These are phyloP conservation scores for Hofmannophila pseudospretella DNA, from an alignment of 2,888 invertebrate genomes.

Conservation along the genomic window DNA sequence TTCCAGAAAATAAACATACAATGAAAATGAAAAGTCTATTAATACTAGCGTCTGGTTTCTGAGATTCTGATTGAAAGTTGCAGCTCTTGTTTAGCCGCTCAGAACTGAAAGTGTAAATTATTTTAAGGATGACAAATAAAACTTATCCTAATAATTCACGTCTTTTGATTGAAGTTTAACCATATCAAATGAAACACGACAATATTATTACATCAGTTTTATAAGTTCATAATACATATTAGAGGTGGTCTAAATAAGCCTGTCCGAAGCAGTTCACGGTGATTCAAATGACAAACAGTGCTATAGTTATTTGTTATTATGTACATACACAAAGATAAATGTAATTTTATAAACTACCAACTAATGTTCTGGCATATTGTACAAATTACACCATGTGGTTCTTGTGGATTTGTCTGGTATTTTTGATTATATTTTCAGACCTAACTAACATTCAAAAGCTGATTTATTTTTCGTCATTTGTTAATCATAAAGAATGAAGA, in stretches of 20 bases:
- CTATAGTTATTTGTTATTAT: slow-evolving; percentile 51
- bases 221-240: slow-evolving; percentile 66
- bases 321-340: slow-evolving; percentile 50
- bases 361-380: slow-evolving; percentile 33
- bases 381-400: slow-evolving; percentile 13
- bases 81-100: background rate
- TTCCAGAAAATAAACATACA: no score
- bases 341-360: slow-evolving; percentile 43
- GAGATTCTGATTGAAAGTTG: no score
- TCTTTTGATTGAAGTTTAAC: background rate
- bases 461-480: slow-evolving; percentile 7
- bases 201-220: slow-evolving; percentile 52
- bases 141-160: no score
- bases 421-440: background rate
- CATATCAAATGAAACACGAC: slow-evolving; percentile 30
- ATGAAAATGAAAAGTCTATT: no score
- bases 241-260: slow-evolving; percentile 56
- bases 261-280: slow-evolving; percentile 57
- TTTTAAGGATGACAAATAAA: background rate
- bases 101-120: background rate
- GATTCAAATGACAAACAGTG: slow-evolving; percentile 61
- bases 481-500: slow-evolving; percentile 17
- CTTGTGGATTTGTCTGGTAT: slow-evolving; percentile 4
- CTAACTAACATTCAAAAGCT: slow-evolving; percentile 12
- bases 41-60: no score